phyloP scores from a whole-genome alignment of 2,113 vertebrate genomes.

The Silurus asotus region DNA sequence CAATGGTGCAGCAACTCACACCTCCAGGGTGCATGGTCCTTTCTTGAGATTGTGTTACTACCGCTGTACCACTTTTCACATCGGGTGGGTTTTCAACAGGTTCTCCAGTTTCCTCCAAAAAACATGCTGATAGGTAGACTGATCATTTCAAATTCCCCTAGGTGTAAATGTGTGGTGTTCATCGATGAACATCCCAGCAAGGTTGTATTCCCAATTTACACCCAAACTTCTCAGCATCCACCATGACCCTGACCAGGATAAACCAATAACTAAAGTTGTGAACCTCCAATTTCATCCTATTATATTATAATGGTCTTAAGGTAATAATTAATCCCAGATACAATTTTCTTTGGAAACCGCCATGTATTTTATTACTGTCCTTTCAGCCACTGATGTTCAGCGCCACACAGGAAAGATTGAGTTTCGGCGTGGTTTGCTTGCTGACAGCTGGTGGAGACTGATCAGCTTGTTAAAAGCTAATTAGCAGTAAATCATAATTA shows the following conservation, averaged over 20 bases:
- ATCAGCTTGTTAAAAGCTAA: conserved; percentile 51
- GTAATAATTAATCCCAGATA: conserved; percentile 6
- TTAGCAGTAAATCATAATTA: conserved; percentile 50
- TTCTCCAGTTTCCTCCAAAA: neutral
- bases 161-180: neutral
- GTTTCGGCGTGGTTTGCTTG: conserved; percentile 50
- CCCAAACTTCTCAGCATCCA: neutral
- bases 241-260: neutral
- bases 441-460: conserved; percentile 41
- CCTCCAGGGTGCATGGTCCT: neutral
- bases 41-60: neutral
- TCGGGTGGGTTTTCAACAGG: neutral
- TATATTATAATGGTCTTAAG: neutral
- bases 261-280: neutral
- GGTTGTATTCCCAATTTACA: neutral
- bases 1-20: too few relatives aligned
- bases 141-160: neutral
- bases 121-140: neutral
- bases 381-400: conserved; percentile 29
- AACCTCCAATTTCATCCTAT: neutral
- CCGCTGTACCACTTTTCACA: neutral
- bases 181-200: neutral
- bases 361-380: neutral
- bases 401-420: conserved; percentile 39
- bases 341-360: conserved; percentile 28